Percentiles rank a stretch among this genome's conserved stretches.
These are phyloP conservation scores for Nephila pilipes DNA, from an alignment of 1,140 invertebrate species.

Conservation along the genomic window DNA sequence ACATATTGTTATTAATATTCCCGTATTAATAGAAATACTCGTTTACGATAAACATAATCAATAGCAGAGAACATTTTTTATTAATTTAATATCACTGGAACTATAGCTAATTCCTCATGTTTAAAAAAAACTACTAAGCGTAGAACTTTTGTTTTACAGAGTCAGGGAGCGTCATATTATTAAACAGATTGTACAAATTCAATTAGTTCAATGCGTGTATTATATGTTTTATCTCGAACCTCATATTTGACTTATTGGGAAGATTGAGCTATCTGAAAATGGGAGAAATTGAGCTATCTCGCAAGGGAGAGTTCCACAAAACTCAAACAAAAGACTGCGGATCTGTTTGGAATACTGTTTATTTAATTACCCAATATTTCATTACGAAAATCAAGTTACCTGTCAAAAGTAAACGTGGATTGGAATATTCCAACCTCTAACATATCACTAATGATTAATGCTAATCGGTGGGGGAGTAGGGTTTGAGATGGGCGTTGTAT, in stretches of 20 bases:
- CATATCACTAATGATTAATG: slow-evolving; percentile 41
- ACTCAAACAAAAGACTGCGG: slow-evolving; percentile 35
- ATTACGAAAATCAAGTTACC: slow-evolving; percentile 48
- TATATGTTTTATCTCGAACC: slow-evolving; percentile 5
- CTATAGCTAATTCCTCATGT: neutral
- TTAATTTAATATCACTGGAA: neutral
- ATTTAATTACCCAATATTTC: slow-evolving; percentile 50
- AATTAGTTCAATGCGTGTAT: neutral
- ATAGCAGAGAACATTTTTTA: neutral
- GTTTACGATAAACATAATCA: neutral
- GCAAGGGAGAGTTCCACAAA: neutral
- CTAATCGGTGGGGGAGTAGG: neutral
- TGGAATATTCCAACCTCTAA: slow-evolving; percentile 10
- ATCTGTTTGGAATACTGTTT: slow-evolving; percentile 40
- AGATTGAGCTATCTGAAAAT: neutral
- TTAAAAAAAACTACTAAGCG: neutral
- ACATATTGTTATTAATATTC: too few species aligned
- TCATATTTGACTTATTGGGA: slow-evolving; percentile 7
- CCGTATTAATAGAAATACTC: neutral
- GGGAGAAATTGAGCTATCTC: slow-evolving; percentile 8
- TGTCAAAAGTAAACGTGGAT: slow-evolving; percentile 23
- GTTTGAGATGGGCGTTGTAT: neutral
- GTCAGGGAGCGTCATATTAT: neutral
- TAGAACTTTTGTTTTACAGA: neutral
- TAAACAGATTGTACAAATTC: slow-evolving; percentile 19